Base-by-base conservation (phyloP, 2,888 invertebrate species). In the Caenorhabditis sulstoni region DNA sequence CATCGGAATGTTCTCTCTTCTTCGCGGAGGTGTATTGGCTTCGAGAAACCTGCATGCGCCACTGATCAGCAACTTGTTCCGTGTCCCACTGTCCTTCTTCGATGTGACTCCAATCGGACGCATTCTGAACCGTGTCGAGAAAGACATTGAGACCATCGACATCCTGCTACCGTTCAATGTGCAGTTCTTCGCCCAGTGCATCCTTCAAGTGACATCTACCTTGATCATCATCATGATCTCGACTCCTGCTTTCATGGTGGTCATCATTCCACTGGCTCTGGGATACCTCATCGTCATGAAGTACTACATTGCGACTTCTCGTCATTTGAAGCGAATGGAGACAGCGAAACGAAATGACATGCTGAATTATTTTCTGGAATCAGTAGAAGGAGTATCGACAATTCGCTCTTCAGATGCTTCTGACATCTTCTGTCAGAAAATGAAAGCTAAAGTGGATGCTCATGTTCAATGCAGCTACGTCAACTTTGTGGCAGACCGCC, bases 311-410 rank as follows among this genome's bases (percentile, higher is more conserved):
- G 94, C 95, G 3, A 94, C 96, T 0, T 97, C 97, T 1, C 92
- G 97, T 18, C 98, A 98, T 68, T 91, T 99, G 85, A 97, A 97
- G 92, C 93, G 98, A 65, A 92, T 98, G 74, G 97, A 97, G 91
- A 97, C 97, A 0, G 94, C 96, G 0, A 95, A 96, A 0, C 93
- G 96, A 0, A 97, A 98, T 89, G 98, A 96, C 92, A n/a, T n/a
- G n/a, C n/a, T n/a, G n/a, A 16, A 1, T 4, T 37, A 55, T 2
- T n/a, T 47, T 45, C 1, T 96, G 53, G 98, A 98, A 92, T 96
- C 95, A 49, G 94, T 98, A 57, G 95, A 89, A 85, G 92, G 93
- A 4, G 91, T 91, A 7, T 87, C 90, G 0, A 90, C 90, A 1
- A 91, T 92, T 35, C 73, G 90, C 12, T 90, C n/a, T n/a, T n/a